Evolutionary conservation across 2,113 vertebrate genomes (phyloP).

Genomic region (Gymnobelideus leadbeateri): DNA sequence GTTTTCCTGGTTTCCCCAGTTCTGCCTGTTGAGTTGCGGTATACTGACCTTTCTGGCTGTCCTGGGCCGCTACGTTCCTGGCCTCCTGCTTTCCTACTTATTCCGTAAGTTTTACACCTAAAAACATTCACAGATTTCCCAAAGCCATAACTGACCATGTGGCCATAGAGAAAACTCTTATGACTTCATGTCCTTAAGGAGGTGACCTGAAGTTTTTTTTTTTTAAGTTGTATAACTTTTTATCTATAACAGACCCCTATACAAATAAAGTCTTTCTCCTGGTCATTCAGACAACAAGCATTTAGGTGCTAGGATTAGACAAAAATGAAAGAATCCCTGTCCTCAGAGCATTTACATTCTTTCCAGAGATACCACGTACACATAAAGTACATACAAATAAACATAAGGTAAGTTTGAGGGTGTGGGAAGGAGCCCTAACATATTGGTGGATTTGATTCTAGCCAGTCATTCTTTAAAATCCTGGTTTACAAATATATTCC

Average conservation of each 20-base stretch:
- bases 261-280: conserved; percentile 5
- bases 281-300: not conserved
- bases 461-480: conserved; percentile 25
- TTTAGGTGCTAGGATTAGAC: not conserved
- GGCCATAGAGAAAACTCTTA: not conserved
- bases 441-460: conserved; percentile 10
- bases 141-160: conserved; percentile 3
- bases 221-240: conserved; percentile 40
- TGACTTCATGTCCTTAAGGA: conserved; percentile 1
- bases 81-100: conserved; percentile 93
- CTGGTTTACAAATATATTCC: not conserved
- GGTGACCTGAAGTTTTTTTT: conserved; percentile 37
- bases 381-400: not conserved
- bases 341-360: not conserved
- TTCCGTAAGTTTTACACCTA: conserved; percentile 88
- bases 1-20: conserved; percentile 85
- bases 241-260: not conserved
- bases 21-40: conserved; percentile 93
- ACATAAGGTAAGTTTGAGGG: not conserved
- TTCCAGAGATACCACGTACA: not conserved
- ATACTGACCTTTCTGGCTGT: conserved; percentile 91
- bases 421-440: not conserved
- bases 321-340: not conserved
- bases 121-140: not conserved
- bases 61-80: conserved; percentile 92